Evolutionary conservation across 2,888 invertebrate species (phyloP), one percentile per base, ranked within the genome.

Genomic region (Drosophila formosana): DNA sequence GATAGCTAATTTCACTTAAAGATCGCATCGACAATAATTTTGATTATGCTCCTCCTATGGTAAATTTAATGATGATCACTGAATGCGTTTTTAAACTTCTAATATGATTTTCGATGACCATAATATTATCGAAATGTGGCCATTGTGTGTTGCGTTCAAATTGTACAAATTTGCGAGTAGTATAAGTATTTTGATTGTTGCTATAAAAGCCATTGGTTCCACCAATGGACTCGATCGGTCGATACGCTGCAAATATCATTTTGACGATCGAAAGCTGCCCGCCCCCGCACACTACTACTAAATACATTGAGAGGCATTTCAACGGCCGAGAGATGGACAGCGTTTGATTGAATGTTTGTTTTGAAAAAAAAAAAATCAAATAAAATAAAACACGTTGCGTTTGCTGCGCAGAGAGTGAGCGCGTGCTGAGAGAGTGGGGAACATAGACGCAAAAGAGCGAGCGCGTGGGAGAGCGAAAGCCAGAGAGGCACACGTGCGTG

Each of bases 301-400:
- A 6, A 30, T 37, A 32, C 37, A 8, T 26, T 37, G 26, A 34
- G 30, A 41, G 45, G 37, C 6, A 41, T 13, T 41, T 13, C 13
- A 43, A 18, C 43, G 39, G 56, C 45, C 13, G 30, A 25, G 32
- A n/a, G 53, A 53, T 52, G 46, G 61, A 60, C 56, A 66, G 51
- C 58, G 41, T 75, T 66, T 81, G 76, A 75, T 73, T 73, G 71
- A 87, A 78, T 80, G 80, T 82, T 88, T 85, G 81, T 75, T 86
- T 82, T 72, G 62, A 82, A 70, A 71, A 49, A 18, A 49, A 18
- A 72, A 52, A 56, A 56, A 41, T 18, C 28, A 64, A 41, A 39
- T 57, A 18, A 47, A 47, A 52, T 53, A 41, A 47, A 65, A 53
- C 61, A 72, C 46, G 65, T 65, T 41, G 46, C 34, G 60, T 28